Conservation (phyloP, 2,797 vertebrate species). For the Molossus alvarezi region DNA sequence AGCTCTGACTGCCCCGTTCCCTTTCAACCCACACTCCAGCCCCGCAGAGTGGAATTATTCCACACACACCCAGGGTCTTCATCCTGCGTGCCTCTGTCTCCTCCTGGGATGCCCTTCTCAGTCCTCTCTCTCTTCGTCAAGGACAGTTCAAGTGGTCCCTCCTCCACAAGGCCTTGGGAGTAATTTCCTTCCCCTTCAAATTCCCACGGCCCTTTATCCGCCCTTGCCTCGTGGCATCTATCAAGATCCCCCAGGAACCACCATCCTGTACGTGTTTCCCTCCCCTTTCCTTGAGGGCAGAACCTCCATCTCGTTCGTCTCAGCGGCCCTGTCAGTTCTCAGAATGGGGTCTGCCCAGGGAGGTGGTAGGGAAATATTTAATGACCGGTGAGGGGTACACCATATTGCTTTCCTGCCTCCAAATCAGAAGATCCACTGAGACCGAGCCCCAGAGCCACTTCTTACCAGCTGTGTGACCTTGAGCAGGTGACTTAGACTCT, state of each 20-base stretch:
- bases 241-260: background rate
- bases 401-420: background rate
- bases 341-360: background rate
- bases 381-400: background rate
- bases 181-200: background rate
- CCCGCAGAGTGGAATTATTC: background rate
- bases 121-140: background rate
- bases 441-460: too few relatives aligned
- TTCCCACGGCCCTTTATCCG: background rate
- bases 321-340: background rate
- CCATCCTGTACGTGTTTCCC: background rate
- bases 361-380: background rate
- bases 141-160: background rate
- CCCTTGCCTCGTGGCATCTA: background rate
- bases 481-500: too few relatives aligned
- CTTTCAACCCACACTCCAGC: background rate
- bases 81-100: background rate
- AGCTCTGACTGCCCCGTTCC: background rate
- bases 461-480: too few relatives aligned
- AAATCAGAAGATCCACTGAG: slow-evolving; percentile 39
- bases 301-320: background rate
- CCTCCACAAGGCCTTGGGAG: background rate
- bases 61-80: background rate
- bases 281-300: background rate
- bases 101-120: background rate